phyloP scores from a whole-genome alignment of 1,140 invertebrate species.

The Aphelenchoides besseyi region DNA sequence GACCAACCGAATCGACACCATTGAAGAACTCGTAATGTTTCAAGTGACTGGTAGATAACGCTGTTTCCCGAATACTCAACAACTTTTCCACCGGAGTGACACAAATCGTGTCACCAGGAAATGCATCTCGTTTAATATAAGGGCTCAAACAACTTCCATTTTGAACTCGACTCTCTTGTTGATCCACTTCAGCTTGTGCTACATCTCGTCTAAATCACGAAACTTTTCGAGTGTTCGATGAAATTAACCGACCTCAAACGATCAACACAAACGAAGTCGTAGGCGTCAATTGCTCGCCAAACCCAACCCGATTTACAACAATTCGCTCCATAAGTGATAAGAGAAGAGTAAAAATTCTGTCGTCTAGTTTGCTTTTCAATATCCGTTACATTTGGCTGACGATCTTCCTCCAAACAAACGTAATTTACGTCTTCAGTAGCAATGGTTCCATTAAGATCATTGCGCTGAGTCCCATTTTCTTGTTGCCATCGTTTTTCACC shows the following conservation, averaged over 20 bases:
- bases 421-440: conserved; percentile 21
- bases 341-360: conserved; percentile 33
- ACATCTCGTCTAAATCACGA: conserved; percentile 38
- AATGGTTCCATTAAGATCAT: conserved; percentile 15
- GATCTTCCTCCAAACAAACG: conserved; percentile 19
- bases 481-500: conserved; percentile 29
- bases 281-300: conserved; percentile 50
- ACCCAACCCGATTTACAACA: conserved; percentile 38
- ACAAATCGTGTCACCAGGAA: conserved; percentile 42
- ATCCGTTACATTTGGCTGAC: conserved; percentile 31
- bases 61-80: conserved; percentile 38
- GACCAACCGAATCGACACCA: conserved; percentile 50
- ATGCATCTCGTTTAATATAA: conserved; percentile 36
- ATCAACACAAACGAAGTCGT: conserved; percentile 55
- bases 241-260: conserved; percentile 37
- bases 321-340: conserved; percentile 49
- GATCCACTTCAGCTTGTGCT: conserved; percentile 17
- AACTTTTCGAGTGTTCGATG: conserved; percentile 12
- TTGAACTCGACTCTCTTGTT: conserved; percentile 22
- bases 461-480: conserved; percentile 25
- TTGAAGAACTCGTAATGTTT: conserved; percentile 54
- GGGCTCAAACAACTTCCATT: conserved; percentile 24
- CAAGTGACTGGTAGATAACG: conserved; percentile 34
- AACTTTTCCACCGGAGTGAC: conserved; percentile 35
- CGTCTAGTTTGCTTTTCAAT: conserved; percentile 31